phyloP scores from a whole-genome alignment of 2,888 invertebrate genomes.

The Aproaerema taeniolella region DNA sequence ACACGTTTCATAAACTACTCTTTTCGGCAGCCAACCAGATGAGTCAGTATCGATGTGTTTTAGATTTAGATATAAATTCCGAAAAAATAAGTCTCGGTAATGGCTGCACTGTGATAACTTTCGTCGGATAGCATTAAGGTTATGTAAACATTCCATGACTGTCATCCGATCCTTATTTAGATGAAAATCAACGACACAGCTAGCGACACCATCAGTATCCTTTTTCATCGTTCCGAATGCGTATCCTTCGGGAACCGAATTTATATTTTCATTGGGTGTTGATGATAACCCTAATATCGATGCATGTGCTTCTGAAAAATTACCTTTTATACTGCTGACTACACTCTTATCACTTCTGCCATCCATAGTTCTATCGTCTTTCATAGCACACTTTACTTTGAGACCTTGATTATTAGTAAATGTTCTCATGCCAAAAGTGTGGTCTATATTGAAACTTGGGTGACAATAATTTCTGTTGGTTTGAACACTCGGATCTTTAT shows the following conservation, averaged over 20 bases:
- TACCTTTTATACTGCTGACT: too few relatives aligned
- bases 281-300: conserved; percentile 54
- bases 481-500: conserved; percentile 48
- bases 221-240: too few relatives aligned
- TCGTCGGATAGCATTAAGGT: conserved; percentile 60
- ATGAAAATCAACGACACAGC: too few relatives aligned
- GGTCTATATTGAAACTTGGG: conserved; percentile 55
- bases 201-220: conserved; percentile 46
- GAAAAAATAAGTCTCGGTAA: conserved; percentile 44
- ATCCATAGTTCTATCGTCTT: too few relatives aligned
- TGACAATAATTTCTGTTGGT: conserved; percentile 54
- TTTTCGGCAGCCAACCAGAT: conserved; percentile 61
- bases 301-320: too few relatives aligned
- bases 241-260: conserved; percentile 58
- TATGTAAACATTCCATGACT: conserved; percentile 59
- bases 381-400: too few relatives aligned
- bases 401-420: too few relatives aligned
- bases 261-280: conserved; percentile 68
- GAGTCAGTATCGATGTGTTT: conserved; percentile 53
- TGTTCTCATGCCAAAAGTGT: conserved; percentile 65
- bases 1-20: conserved; percentile 59
- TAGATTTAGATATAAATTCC: too few relatives aligned
- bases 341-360: too few relatives aligned
- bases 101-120: conserved; percentile 41
- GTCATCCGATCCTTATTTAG: conserved; percentile 52